Percentiles rank a stretch among this genome's conserved stretches.
Conservation (phyloP, 2,797 vertebrate species). For the Pangasius sanitwongsei region DNA sequence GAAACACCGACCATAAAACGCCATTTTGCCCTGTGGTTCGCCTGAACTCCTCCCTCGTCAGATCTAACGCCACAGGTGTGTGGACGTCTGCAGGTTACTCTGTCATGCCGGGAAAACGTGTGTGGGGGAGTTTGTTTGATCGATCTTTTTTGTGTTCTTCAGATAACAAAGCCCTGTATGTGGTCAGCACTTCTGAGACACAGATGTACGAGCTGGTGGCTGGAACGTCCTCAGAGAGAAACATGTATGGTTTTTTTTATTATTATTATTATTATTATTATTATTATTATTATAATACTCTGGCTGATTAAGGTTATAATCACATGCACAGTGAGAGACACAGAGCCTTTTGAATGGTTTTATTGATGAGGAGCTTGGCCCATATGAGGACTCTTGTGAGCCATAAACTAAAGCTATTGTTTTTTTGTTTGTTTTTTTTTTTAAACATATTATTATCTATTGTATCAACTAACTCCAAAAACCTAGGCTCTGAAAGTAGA, state of each 20-base stretch:
- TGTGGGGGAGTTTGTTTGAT: background rate
- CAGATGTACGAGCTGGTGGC: slow-evolving; percentile 96
- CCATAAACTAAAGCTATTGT: no score
- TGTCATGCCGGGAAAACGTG: background rate
- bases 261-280: no score
- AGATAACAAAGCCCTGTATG: slow-evolving; percentile 92
- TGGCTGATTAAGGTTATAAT: background rate
- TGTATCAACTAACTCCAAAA: no score
- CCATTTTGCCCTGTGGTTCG: slow-evolving; percentile 77
- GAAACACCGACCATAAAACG: slow-evolving; percentile 69
- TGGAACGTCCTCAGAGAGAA: slow-evolving; percentile 83
- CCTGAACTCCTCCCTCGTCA: slow-evolving; percentile 75
- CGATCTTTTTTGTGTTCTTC: background rate
- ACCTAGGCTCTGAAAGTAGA: no score
- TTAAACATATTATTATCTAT: no score
- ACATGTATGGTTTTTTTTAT: slow-evolving; percentile 75
- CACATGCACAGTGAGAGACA: no score
- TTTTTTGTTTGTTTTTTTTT: no score
- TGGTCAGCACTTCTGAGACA: slow-evolving; percentile 92
- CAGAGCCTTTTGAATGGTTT: no score
- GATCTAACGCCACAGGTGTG: slow-evolving; percentile 76
- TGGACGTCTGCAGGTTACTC: background rate
- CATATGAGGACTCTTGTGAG: no score
- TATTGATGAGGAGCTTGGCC: no score
- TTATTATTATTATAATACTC: no score